Evolutionary conservation across 2,888 invertebrate species (phyloP).

Genomic region (Auanema sp.): DNA sequence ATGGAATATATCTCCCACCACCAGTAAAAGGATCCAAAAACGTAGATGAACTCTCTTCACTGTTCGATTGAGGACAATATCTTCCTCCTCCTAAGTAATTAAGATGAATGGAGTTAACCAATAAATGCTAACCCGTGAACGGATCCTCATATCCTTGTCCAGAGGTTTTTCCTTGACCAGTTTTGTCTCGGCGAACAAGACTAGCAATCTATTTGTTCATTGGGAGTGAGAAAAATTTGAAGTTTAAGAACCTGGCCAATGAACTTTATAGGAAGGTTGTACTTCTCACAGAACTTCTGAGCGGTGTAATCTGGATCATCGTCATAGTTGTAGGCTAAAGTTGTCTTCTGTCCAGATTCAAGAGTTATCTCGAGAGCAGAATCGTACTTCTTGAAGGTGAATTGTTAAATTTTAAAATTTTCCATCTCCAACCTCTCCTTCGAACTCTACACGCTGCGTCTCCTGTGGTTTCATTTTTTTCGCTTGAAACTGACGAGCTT

Average conservation of each 20-base stretch:
- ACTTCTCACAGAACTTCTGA: constrained; percentile 82
- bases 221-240: neutral
- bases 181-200: constrained; percentile 4
- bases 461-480: constrained; percentile 17
- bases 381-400: constrained; percentile 90
- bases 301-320: constrained; percentile 92
- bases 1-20: constrained; percentile 65
- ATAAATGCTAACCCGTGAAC: constrained; percentile 24
- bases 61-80: neutral
- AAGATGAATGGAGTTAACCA: too few relatives aligned
- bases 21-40: constrained; percentile 69
- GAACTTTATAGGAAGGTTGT: constrained; percentile 82
- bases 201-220: neutral
- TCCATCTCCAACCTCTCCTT: constrained; percentile 21
- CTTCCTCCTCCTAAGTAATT: neutral
- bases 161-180: constrained; percentile 16
- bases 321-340: constrained; percentile 84
- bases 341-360: constrained; percentile 80
- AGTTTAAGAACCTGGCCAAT: constrained; percentile 41
- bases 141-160: constrained; percentile 11
- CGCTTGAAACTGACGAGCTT: constrained; percentile 30
- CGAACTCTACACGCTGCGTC: constrained; percentile 25
- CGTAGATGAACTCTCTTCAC: neutral
- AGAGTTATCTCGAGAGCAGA: constrained; percentile 94
- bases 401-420: constrained; percentile 5